These are phyloP conservation scores for Tilapia sparmanii DNA, from an alignment of 2,113 vertebrate genomes.

Conservation along the genomic window DNA sequence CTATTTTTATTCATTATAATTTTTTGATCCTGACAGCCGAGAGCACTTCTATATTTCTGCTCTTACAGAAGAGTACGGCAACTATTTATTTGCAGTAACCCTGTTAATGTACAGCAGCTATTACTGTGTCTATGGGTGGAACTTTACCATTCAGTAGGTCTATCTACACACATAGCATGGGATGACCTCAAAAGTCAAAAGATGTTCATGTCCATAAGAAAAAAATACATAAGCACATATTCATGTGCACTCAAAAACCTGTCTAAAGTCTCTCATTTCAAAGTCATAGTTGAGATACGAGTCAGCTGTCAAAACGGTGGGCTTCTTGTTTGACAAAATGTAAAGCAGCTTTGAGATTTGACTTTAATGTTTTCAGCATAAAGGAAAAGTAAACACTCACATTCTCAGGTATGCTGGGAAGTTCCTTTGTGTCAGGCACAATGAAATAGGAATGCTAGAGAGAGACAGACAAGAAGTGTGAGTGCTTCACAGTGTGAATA, in stretches of 20 bases:
- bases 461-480: not conserved
- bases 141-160: not conserved
- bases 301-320: not conserved
- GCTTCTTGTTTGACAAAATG: not conserved
- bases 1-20: not conserved
- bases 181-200: not conserved
- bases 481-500: not conserved
- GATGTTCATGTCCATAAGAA: not conserved
- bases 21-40: not conserved
- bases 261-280: not conserved
- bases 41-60: not conserved
- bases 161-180: not conserved
- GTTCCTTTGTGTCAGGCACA: conserved; percentile 88
- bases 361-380: not conserved
- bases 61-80: not conserved
- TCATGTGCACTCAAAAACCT: not conserved
- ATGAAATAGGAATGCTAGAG: conserved; percentile 92
- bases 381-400: conserved; percentile 75
- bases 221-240: not conserved
- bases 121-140: not conserved
- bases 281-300: not conserved
- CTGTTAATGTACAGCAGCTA: not conserved
- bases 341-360: not conserved
- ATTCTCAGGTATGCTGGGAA: conserved; percentile 97
- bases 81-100: not conserved